These are phyloP conservation scores for Arrhopalites spinosus DNA, from an alignment of 2,888 invertebrate genomes.

Conservation along the genomic window DNA sequence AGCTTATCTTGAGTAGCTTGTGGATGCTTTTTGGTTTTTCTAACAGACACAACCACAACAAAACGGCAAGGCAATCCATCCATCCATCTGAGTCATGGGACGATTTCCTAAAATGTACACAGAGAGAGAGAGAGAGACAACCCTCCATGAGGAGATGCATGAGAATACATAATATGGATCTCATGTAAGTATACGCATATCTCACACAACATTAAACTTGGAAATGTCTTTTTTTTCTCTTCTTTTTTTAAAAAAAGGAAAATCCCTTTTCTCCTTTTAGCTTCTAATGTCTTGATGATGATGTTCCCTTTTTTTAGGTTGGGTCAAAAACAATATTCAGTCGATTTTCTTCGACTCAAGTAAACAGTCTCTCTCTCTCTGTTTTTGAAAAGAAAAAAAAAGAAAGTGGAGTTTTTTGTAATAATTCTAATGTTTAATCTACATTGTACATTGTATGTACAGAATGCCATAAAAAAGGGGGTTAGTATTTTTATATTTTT, in stretches of 20 bases:
- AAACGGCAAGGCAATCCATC: constrained; percentile 37
- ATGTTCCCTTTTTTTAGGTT: constrained; percentile 13
- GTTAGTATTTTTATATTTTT: too few relatives aligned
- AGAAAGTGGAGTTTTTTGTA: too few relatives aligned
- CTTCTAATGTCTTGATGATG: constrained; percentile 45
- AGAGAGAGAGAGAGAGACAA: constrained; percentile 18
- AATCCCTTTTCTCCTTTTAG: constrained; percentile 24
- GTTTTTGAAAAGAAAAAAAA: too few relatives aligned
- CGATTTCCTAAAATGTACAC: constrained; percentile 26
- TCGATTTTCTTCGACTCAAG: background rate
- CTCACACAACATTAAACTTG: constrained; percentile 48
- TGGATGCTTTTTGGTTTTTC: constrained; percentile 11
- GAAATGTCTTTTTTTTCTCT: constrained; percentile 37
- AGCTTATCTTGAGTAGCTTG: constrained; percentile 39
- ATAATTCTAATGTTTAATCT: too few relatives aligned
- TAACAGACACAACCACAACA: constrained; percentile 18
- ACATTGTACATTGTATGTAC: too few relatives aligned
- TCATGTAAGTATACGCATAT: constrained; percentile 33
- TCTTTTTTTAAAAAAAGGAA: background rate
- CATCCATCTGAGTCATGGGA: constrained; percentile 39
- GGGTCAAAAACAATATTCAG: constrained; percentile 13
- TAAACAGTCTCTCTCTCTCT: too few relatives aligned
- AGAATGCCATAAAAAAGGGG: too few relatives aligned
- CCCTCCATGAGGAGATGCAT: too few relatives aligned
- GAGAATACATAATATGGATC: too few relatives aligned